Conservation (phyloP, 2,113 vertebrate genomes). For the Sinocyclocheilus rhinocerous region DNA sequence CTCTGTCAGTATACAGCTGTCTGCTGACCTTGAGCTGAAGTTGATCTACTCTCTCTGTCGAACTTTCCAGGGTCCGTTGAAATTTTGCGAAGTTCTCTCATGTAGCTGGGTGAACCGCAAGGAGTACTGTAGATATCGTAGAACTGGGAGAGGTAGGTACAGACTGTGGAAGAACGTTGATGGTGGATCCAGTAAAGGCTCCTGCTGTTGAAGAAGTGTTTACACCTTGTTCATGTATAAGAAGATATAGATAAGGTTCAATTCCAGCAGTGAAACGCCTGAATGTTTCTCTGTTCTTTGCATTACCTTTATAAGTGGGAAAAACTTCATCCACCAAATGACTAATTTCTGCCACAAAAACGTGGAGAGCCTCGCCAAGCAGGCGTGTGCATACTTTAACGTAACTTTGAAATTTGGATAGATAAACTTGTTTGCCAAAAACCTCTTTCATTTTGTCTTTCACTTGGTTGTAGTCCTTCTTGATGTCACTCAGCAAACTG, state of each 20-base stretch:
- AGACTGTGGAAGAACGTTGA: no score
- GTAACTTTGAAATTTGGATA: not conserved
- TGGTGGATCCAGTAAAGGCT: no score
- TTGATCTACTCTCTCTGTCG: no score
- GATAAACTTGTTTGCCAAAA: not conserved
- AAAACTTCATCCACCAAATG: not conserved
- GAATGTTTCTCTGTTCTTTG: not conserved
- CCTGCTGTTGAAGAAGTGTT: not conserved
- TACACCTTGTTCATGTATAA: not conserved
- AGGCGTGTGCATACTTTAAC: not conserved
- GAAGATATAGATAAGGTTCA: not conserved
- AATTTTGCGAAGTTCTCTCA: not conserved
- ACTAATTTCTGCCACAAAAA: not conserved
- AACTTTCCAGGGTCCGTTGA: no score
- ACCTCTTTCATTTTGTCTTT: not conserved
- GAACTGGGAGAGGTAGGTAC: no score
- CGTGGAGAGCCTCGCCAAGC: not conserved
- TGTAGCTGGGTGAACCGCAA: not conserved
- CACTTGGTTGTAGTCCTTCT: not conserved
- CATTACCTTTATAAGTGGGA: not conserved
- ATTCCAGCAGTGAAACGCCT: not conserved
- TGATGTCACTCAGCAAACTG: no score
- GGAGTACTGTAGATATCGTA: no score
- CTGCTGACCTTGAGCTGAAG: no score
- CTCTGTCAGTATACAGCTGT: no score